These are phyloP conservation scores for Sminthopsis crassicaudata DNA, from an alignment of 2,113 vertebrate species.

Conservation along the genomic window DNA sequence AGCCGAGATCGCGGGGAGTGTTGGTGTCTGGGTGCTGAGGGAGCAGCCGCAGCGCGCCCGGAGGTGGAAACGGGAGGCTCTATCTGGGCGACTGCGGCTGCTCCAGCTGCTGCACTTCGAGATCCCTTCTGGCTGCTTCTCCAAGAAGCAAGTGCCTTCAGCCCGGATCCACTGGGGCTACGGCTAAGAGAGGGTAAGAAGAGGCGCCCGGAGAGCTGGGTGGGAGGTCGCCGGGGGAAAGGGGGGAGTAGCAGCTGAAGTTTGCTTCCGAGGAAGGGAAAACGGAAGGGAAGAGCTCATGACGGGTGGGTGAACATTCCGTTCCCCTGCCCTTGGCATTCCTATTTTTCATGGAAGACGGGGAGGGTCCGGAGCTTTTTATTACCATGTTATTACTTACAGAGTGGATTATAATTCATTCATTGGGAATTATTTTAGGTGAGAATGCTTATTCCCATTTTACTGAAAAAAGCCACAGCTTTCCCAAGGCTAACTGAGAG, in stretches of 20 bases:
- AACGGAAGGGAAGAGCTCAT: background rate
- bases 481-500: slow-evolving; percentile 15
- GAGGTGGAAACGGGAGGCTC: slow-evolving; percentile 44
- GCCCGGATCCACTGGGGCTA: slow-evolving; percentile 9
- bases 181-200: slow-evolving; percentile 42
- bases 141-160: slow-evolving; percentile 22
- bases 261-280: background rate
- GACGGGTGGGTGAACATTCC: slow-evolving; percentile 12
- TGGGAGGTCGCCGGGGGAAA: slow-evolving; percentile 3
- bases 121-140: background rate
- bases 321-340: slow-evolving; percentile 26
- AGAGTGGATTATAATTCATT: slow-evolving; percentile 35
- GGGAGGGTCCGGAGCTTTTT: background rate
- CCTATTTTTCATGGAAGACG: background rate
- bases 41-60: slow-evolving; percentile 44
- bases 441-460: background rate
- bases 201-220: slow-evolving; percentile 4
- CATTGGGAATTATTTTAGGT: slow-evolving; percentile 42
- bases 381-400: background rate
- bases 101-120: background rate
- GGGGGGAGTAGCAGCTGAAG: background rate
- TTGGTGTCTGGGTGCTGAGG: slow-evolving; percentile 4
- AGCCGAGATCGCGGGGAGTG: slow-evolving; percentile 59
- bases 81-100: background rate
- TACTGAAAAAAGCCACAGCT: background rate